A percentile compares a stretch with the other conserved stretches of the same genome.
Conservation (phyloP, 64 coral and sea anemone species). For the Astreopora myriophthalma region DNA sequence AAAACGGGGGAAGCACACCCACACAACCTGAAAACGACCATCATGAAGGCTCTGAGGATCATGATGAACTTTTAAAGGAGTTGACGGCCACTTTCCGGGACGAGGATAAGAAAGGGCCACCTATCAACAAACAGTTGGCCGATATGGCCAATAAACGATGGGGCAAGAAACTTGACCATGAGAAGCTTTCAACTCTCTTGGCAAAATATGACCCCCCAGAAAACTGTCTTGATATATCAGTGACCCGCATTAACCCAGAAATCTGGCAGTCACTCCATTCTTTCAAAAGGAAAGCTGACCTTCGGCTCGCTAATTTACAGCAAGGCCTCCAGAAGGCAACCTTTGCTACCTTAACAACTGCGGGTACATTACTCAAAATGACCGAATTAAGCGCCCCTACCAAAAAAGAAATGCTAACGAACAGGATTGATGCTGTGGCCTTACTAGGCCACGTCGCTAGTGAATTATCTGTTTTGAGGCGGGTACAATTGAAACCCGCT, state of each 20-base stretch:
- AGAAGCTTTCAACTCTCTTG: background rate
- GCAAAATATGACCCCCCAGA: background rate
- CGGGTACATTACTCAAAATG: background rate
- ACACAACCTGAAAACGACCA: background rate
- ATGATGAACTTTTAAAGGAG: background rate
- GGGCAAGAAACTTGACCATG: background rate
- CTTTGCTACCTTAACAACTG: background rate
- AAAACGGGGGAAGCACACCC: background rate
- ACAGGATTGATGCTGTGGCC: too few relatives aligned
- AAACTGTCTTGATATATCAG: background rate
- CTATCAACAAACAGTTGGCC: background rate
- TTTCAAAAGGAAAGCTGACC: background rate
- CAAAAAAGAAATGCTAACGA: background rate
- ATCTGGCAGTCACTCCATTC: background rate
- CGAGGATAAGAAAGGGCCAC: background rate
- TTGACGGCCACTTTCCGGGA: background rate
- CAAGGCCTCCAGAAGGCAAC: background rate
- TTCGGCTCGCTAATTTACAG: background rate
- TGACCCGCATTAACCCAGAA: background rate
- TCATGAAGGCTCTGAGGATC: background rate
- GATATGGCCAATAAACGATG: constrained; percentile 3
- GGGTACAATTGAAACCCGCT: constrained; percentile 19
- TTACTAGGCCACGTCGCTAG: background rate
- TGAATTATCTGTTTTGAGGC: background rate
- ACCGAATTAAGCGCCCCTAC: background rate